Conservation (phyloP, 2,797 vertebrate species). For the Macropus fuliginosus region DNA sequence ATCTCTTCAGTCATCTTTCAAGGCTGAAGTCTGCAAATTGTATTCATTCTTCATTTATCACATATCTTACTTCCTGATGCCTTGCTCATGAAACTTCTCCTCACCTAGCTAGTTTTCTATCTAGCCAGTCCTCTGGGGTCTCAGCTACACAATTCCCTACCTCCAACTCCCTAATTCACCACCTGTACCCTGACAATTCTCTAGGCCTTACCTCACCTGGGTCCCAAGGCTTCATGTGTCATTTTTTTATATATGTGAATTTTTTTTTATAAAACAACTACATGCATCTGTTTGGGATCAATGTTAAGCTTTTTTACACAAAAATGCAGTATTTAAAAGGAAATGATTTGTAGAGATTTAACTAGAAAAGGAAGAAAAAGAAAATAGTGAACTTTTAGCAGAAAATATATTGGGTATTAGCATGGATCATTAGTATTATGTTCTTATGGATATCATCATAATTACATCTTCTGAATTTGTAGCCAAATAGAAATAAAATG, state of each 20-base stretch:
- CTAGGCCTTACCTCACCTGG: not conserved
- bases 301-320: not conserved
- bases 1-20: slow-evolving; percentile 23
- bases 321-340: not conserved
- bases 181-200: not conserved
- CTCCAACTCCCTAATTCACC: not conserved
- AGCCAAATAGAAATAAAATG: not conserved
- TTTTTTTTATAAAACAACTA: not conserved
- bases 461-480: not conserved
- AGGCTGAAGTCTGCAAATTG: not conserved
- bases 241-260: not conserved
- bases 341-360: not conserved
- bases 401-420: not conserved
- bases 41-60: not conserved
- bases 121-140: not conserved
- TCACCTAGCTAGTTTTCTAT: not conserved
- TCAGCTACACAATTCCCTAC: not conserved
- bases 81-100: not conserved
- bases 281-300: not conserved
- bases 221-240: not conserved
- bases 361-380: not conserved
- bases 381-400: slow-evolving; percentile 14
- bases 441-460: not conserved
- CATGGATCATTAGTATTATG: not conserved
- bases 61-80: not conserved